Evolutionary conservation across 2,888 invertebrate species (phyloP).

Genomic region (Hemithea aestivaria): DNA sequence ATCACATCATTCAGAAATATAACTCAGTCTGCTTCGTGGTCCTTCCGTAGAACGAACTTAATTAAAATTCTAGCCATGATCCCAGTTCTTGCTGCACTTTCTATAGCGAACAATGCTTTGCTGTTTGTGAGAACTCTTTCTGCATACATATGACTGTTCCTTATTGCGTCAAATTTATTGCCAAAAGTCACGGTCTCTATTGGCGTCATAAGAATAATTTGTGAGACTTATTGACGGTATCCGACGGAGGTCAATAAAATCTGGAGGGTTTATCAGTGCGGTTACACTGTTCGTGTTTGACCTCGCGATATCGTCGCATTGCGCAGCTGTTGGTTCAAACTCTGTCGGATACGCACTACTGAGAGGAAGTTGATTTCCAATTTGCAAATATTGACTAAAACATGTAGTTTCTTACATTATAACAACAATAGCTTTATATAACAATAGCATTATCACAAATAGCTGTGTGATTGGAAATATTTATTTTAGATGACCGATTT

Average conservation of each 20-base stretch:
- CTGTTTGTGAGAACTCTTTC: no score
- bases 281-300: slow-evolving; percentile 40
- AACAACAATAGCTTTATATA: no score
- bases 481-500: no score
- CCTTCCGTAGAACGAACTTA: slow-evolving; percentile 32
- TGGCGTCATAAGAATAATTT: slow-evolving; percentile 17
- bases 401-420: neutral
- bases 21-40: slow-evolving; percentile 13
- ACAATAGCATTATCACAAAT: no score
- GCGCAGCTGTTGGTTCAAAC: slow-evolving; percentile 44
- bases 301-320: slow-evolving; percentile 52
- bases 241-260: slow-evolving; percentile 37
- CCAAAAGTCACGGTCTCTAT: slow-evolving; percentile 8
- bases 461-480: no score
- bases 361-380: slow-evolving; percentile 23
- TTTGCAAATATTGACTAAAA: slow-evolving; percentile 11
- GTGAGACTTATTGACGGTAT: slow-evolving; percentile 8
- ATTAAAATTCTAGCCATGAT: slow-evolving; percentile 58
- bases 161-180: slow-evolving; percentile 2
- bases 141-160: no score
- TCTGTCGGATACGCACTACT: neutral
- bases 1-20: no score
- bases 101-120: slow-evolving; percentile 49
- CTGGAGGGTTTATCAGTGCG: slow-evolving; percentile 41
- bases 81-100: slow-evolving; percentile 53